These are phyloP conservation scores for Tonatia bakeri DNA, from an alignment of 2,113 vertebrate species.

Conservation along the genomic window DNA sequence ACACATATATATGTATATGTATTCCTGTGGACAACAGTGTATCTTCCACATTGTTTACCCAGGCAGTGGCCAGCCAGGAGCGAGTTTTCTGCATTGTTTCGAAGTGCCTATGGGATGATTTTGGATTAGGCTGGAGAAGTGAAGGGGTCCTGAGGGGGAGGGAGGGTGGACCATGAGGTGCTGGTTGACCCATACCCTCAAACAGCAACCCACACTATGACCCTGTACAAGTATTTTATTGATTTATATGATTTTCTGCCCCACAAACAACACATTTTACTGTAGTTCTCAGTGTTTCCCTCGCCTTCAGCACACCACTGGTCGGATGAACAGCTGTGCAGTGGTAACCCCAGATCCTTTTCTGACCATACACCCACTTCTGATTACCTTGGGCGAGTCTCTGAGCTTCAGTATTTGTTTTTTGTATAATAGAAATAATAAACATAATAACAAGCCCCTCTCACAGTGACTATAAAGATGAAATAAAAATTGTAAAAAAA, in stretches of 20 bases:
- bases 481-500: not conserved
- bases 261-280: not conserved
- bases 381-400: not conserved
- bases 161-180: rapidly evolving
- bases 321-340: rapidly evolving
- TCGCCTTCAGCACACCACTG: rapidly evolving
- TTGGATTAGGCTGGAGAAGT: not conserved
- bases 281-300: not conserved
- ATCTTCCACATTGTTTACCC: not conserved
- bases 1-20: not conserved
- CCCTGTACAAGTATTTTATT: not conserved
- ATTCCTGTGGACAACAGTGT: too few relatives aligned
- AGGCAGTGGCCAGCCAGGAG: not conserved
- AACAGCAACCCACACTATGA: not conserved
- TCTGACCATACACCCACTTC: not conserved
- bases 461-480: not conserved
- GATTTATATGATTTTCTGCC: not conserved
- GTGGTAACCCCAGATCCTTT: not conserved
- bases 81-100: not conserved
- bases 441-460: not conserved
- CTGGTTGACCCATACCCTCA: not conserved
- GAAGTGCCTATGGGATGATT: not conserved
- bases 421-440: not conserved
- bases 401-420: not conserved
- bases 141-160: not conserved